Percentiles rank a stretch among this genome's conserved stretches.
Evolutionary conservation across 2,888 invertebrate species (phyloP).

Genomic region (Oscheius sp.): DNA sequence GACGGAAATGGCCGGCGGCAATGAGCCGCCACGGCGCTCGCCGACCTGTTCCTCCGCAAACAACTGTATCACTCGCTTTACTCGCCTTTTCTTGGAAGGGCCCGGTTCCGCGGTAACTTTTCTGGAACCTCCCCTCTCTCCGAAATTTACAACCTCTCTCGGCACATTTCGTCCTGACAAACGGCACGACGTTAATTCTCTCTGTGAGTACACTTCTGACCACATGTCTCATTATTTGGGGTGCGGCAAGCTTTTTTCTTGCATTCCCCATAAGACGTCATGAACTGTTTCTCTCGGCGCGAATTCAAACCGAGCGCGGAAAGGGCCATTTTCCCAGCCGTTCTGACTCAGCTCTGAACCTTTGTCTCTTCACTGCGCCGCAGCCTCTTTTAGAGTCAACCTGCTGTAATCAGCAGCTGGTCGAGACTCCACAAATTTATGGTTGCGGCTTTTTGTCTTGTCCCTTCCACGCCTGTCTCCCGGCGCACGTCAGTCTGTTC

Average conservation of each 20-base stretch:
- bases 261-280: not conserved
- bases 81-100: not conserved
- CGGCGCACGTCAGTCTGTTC: not conserved
- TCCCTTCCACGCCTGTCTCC: not conserved
- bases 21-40: slow-evolving; percentile 26
- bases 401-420: slow-evolving; percentile 1
- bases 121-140: slow-evolving; percentile 11
- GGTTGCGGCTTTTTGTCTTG: slow-evolving; percentile 1
- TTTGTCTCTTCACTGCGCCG: no score
- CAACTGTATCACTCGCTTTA: slow-evolving; percentile 30
- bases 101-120: not conserved
- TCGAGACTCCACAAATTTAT: not conserved
- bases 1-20: slow-evolving; percentile 23
- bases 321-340: slow-evolving; percentile 23
- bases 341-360: slow-evolving; percentile 8
- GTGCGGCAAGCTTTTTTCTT: not conserved
- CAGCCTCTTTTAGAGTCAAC: not conserved
- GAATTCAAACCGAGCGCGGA: not conserved
- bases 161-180: not conserved
- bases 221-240: not conserved
- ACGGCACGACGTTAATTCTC: not conserved
- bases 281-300: not conserved
- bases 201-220: not conserved
- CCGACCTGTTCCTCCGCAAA: slow-evolving; percentile 35
- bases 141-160: not conserved